Conservation (phyloP, 2,797 vertebrate species). For the Glossophaga mutica region DNA sequence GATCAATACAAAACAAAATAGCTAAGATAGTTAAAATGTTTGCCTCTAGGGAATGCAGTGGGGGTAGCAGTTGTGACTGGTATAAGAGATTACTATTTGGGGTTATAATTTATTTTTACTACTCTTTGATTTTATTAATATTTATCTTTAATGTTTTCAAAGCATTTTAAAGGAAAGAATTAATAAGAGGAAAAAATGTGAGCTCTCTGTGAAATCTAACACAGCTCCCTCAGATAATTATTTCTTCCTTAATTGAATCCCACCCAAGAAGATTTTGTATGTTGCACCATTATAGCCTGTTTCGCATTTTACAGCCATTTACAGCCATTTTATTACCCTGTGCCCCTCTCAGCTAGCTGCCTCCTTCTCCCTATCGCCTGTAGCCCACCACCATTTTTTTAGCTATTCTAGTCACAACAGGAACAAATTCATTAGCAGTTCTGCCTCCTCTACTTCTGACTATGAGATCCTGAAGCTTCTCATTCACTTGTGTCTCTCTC, state of each 20-base stretch:
- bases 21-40: not conserved
- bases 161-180: not conserved
- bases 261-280: not conserved
- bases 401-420: not conserved
- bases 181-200: not conserved
- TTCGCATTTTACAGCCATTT: not conserved
- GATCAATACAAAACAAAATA: conserved; percentile 8
- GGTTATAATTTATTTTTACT: not conserved
- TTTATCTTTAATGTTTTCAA: not conserved
- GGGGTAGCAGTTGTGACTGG: not conserved
- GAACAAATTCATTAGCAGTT: not conserved
- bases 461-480: not conserved
- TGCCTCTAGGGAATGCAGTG: not conserved
- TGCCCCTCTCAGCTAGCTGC: not conserved
- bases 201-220: not conserved
- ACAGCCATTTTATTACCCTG: not conserved
- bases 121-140: not conserved
- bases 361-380: not conserved
- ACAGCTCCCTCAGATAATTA: not conserved
- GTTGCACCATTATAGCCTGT: not conserved
- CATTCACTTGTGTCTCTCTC: not conserved
- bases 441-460: not conserved
- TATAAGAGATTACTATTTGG: not conserved
- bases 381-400: not conserved
- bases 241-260: not conserved